Conservation (phyloP, 2,888 invertebrate species). For the Morpho helenor region DNA sequence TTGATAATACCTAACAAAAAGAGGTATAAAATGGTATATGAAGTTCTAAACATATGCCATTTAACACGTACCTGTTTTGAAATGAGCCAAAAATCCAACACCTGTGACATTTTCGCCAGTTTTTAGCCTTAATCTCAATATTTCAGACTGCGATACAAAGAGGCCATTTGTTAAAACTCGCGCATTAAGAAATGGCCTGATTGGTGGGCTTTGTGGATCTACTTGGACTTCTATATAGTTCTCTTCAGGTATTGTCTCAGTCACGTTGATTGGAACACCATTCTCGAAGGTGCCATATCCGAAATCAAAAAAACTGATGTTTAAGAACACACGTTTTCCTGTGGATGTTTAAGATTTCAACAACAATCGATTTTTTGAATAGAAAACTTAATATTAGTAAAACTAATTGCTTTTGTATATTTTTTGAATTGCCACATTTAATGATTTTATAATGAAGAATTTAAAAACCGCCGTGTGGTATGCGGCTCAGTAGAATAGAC, state of each 20-base stretch:
- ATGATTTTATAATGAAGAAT: too few relatives aligned
- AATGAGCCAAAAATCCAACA: conserved; percentile 83
- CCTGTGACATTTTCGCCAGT: conserved; percentile 83
- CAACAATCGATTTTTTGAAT: too few relatives aligned
- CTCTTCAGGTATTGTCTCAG: conserved; percentile 48
- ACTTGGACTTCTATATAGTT: conserved; percentile 79
- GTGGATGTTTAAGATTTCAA: conserved; percentile 4
- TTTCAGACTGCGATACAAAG: conserved; percentile 82
- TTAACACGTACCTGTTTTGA: conserved; percentile 77
- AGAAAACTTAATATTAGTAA: neutral
- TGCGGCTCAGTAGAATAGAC: too few relatives aligned
- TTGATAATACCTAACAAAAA: too few relatives aligned
- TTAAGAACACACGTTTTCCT: conserved; percentile 85
- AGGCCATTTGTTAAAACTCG: conserved; percentile 82
- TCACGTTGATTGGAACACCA: conserved; percentile 55
- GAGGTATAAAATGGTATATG: too few relatives aligned
- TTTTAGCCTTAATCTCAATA: conserved; percentile 79
- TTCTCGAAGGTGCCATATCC: conserved; percentile 63
- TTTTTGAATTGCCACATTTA: too few relatives aligned
- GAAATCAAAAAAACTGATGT: conserved; percentile 82
- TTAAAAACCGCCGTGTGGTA: too few relatives aligned
- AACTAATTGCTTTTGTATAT: neutral
- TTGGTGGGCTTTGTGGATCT: conserved; percentile 69
- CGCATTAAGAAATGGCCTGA: conserved; percentile 78
- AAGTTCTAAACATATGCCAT: neutral